A percentile compares a stretch with the other conserved stretches of the same genome.
Evolutionary conservation across 2,888 invertebrate genomes (phyloP).

Genomic region (Oscheius onirici): DNA sequence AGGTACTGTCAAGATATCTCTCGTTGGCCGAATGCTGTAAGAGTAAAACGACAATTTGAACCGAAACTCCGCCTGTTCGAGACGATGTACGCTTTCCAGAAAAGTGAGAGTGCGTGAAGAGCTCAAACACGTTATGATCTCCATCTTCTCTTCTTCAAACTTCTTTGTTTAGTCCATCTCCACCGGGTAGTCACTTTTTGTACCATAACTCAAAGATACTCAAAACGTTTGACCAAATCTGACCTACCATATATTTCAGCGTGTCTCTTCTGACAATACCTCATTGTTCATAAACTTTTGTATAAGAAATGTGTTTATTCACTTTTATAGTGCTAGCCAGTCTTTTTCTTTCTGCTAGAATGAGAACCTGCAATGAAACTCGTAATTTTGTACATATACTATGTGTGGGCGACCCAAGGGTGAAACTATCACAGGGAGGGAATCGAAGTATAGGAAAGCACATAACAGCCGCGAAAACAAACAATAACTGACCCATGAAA

Average conservation of each 20-base stretch:
- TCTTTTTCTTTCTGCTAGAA: neutral
- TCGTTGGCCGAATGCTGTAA: conserved; percentile 60
- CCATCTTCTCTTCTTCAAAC: conserved; percentile 4
- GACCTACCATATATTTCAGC: neutral
- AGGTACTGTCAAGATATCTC: conserved; percentile 54
- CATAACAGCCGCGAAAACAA: neutral
- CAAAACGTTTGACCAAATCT: conserved; percentile 12
- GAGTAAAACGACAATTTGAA: conserved; percentile 57
- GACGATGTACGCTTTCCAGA: conserved; percentile 63
- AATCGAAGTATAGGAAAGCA: conserved; percentile 24
- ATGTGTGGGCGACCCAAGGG: conserved; percentile 6
- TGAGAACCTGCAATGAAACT: conserved; percentile 6
- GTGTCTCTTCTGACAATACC: neutral
- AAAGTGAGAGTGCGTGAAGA: conserved; percentile 29
- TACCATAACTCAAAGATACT: conserved; percentile 6
- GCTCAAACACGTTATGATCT: conserved; percentile 1
- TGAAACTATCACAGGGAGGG: conserved; percentile 23
- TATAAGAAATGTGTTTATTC: no score
- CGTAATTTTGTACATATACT: conserved; percentile 22
- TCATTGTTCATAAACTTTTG: conserved; percentile 1
- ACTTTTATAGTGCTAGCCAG: no score
- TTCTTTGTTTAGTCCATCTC: neutral
- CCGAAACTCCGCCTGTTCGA: conserved; percentile 59
- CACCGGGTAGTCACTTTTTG: conserved; percentile 14
- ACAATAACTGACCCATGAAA: conserved; percentile 1